A percentile compares a stretch with the other conserved stretches of the same genome.
Conservation (phyloP, 1,140 invertebrate species). For the Drosophila sechellia region DNA sequence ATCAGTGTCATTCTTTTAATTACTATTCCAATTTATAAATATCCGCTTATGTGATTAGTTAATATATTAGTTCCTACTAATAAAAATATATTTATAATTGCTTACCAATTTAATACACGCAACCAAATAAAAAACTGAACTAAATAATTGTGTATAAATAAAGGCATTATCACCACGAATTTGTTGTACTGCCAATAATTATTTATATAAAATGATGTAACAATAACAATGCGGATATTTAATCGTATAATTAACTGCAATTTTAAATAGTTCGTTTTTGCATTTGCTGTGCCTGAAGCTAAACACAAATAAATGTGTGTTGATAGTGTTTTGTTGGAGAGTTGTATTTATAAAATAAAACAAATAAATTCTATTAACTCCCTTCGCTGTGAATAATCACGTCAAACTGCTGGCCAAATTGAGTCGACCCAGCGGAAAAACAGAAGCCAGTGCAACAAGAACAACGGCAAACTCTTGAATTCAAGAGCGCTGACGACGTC, state of each 20-base stretch:
- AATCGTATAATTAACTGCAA: too few species aligned
- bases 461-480: constrained; percentile 55
- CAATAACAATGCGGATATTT: too few species aligned
- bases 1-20: background rate
- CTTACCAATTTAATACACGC: background rate
- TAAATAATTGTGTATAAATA: constrained; percentile 20
- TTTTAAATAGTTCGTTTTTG: constrained; percentile 2
- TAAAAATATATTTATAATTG: constrained; percentile 1
- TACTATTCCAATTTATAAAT: background rate
- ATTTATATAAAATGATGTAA: background rate
- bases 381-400: background rate
- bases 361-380: background rate
- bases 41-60: background rate
- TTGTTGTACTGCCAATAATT: constrained; percentile 1
- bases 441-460: constrained; percentile 21
- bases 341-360: background rate
- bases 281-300: background rate
- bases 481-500: constrained; percentile 44
- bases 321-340: background rate
- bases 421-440: constrained; percentile 5
- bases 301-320: background rate
- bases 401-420: constrained; percentile 24
- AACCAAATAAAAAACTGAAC: background rate
- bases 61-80: background rate
- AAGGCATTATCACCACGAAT: background rate